A percentile compares a stretch with the other conserved stretches of the same genome.
Evolutionary conservation across 2,888 invertebrate genomes (phyloP).

Genomic region (Mythimna albipuncta): DNA sequence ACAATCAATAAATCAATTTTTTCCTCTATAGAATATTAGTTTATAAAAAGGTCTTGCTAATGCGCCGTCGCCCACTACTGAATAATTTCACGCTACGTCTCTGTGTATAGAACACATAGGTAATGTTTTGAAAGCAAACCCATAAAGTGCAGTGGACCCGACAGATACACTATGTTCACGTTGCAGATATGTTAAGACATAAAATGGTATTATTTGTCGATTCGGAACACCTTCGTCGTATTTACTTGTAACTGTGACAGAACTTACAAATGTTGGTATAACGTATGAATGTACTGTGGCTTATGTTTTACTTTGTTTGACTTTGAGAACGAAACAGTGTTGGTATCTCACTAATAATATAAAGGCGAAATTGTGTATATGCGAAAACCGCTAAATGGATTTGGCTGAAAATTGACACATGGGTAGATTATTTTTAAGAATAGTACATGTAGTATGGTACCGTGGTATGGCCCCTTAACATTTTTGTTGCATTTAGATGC

Average conservation of each 20-base stretch:
- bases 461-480: too few species aligned
- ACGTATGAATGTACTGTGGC: conserved; percentile 2
- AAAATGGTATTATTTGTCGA: conserved; percentile 61
- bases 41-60: too few species aligned
- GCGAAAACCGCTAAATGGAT: too few species aligned
- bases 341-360: neutral
- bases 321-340: neutral
- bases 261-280: conserved; percentile 40
- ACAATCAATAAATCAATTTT: too few species aligned
- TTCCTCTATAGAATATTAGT: too few species aligned
- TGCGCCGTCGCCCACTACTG: too few species aligned
- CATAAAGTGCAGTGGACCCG: conserved; percentile 77
- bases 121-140: conserved; percentile 78
- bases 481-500: too few species aligned
- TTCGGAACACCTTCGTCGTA: conserved; percentile 43
- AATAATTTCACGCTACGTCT: too few species aligned
- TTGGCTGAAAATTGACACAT: too few species aligned
- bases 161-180: conserved; percentile 73
- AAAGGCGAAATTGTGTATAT: too few species aligned
- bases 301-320: conserved; percentile 4
- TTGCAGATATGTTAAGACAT: conserved; percentile 66
- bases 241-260: conserved; percentile 44
- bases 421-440: too few species aligned
- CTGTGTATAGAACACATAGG: conserved; percentile 20
- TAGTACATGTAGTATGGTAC: too few species aligned